Evolutionary conservation across 2,797 vertebrate genomes (phyloP), one percentile per base, ranked within the genome.

Genomic region (Chelonia mydas): DNA sequence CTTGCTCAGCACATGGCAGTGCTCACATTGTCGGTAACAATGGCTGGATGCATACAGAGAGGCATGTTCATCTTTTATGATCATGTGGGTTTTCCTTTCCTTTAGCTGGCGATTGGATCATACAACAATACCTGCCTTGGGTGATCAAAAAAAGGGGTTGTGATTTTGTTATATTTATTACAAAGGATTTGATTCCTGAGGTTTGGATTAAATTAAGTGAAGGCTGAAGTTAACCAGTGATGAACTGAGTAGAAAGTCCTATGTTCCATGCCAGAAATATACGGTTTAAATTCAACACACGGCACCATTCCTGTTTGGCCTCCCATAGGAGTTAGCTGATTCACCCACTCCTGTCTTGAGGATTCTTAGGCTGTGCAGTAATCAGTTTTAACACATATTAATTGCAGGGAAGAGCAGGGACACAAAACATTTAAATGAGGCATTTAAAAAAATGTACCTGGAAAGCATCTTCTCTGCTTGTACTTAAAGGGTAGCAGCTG

Each of bases 381-480:
- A 49, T 8, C 19, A 50, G 79, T 33, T 47, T 31, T 31, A 94
- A 37, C 57, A 41, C 2, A 7, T 31, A 15, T 28, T 77, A 47
- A 49, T 77, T 49, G 45, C 7, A 49, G 49, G 53, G 55, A 72
- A 45, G 2, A 11, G 50, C 15, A 11, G 12, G 47, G 5, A 41
- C 53, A 80, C 23, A 27, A 6, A 21, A 41, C 10, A 3, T 21
- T 80, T 53, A 31, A 91, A 47, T n/a, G 27, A 77, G 45, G 12
- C 0, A 0, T 13, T 4, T 27, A 37, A 72, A 57, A 3, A 28
- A 74, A 55, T 0, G 2, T 54, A 6, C n/a, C 37, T 41, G 19
- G 55, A 37, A 78, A 27, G 50, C 2, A 5, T 72, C 80, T 37
- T 94, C 9, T 83, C 61, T 59, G 5, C 59, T 49, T 21, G 54